phyloP scores from a whole-genome alignment of 2,888 invertebrate species.

The Stenodema calcarata region DNA sequence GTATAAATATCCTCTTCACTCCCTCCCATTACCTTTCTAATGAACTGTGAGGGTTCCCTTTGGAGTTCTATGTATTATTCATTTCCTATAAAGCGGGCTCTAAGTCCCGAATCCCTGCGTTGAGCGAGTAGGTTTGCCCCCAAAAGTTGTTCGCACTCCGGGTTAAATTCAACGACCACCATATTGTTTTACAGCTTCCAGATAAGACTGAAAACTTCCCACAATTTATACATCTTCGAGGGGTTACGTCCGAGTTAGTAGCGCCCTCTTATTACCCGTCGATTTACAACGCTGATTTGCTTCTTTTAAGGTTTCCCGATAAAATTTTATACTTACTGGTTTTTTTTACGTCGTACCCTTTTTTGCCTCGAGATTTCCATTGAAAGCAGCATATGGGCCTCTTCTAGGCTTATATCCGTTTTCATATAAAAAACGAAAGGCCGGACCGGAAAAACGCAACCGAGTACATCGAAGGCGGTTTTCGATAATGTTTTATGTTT shows the following conservation, averaged over 20 bases:
- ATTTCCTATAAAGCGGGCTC: no score
- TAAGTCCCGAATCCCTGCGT: no score
- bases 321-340: constrained; percentile 32
- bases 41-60: no score
- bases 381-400: constrained; percentile 17
- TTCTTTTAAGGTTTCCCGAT: not conserved
- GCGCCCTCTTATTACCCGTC: constrained; percentile 9
- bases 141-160: not conserved
- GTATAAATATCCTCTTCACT: no score
- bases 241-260: not conserved
- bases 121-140: not conserved
- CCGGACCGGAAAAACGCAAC: not conserved
- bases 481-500: constrained; percentile 42
- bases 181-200: not conserved
- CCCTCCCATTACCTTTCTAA: no score
- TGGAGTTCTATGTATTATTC: no score
- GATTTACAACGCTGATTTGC: constrained; percentile 41
- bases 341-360: constrained; percentile 36
- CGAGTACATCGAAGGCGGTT: not conserved
- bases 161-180: not conserved
- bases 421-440: not conserved
- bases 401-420: not conserved
- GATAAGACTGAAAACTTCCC: not conserved
- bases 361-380: constrained; percentile 26
- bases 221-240: not conserved